phyloP scores from a whole-genome alignment of 2,888 invertebrate genomes.

The Macaria notata region DNA sequence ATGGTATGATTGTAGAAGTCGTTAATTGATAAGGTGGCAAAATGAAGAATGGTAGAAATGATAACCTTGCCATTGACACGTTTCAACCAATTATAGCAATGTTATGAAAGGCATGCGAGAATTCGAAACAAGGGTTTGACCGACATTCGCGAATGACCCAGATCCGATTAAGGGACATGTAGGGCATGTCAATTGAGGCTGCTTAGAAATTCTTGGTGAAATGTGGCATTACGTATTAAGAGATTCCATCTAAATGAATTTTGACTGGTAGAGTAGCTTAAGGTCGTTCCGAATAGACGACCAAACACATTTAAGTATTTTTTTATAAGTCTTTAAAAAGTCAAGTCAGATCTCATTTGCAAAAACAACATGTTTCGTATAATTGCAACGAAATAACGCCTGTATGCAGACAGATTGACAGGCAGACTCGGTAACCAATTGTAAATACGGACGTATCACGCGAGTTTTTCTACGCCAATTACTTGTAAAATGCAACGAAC shows the following conservation, averaged over 20 bases:
- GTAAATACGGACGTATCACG: constrained; percentile 38
- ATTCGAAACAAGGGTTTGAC: not conserved
- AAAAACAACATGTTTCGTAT: constrained; percentile 43
- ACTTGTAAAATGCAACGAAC: constrained; percentile 23
- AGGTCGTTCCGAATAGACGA: too few species aligned
- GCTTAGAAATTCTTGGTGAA: not conserved
- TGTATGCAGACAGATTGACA: constrained; percentile 24
- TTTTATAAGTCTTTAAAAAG: too few species aligned
- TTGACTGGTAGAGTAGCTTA: too few species aligned
- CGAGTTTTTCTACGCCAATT: constrained; percentile 29
- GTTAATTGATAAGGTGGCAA: too few species aligned
- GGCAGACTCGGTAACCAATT: constrained; percentile 33
- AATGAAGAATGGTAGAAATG: too few species aligned
- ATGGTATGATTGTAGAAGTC: too few species aligned
- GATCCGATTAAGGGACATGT: not conserved
- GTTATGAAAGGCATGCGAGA: too few species aligned
- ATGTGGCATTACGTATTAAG: not conserved
- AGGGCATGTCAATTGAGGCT: not conserved
- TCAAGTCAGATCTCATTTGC: not conserved
- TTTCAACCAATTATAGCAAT: too few species aligned
- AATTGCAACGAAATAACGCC: constrained; percentile 39
- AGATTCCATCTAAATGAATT: too few species aligned
- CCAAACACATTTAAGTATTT: too few species aligned
- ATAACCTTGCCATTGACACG: too few species aligned
- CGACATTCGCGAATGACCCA: not conserved